Evolutionary conservation across 2,888 invertebrate genomes (phyloP).

Genomic region (Himalopsyche japonica): DNA sequence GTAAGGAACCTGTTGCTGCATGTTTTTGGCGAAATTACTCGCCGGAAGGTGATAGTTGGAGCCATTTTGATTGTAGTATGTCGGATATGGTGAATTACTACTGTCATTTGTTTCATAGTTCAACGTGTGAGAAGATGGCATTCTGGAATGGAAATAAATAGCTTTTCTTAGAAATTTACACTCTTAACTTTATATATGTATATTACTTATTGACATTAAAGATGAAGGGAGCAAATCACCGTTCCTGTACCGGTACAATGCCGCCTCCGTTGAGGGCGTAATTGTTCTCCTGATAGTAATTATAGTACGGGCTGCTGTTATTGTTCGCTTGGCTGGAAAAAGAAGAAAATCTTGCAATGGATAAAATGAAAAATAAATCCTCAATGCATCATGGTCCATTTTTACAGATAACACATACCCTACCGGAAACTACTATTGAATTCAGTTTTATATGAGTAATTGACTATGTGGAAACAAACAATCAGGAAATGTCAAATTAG

Average conservation of each 20-base stretch:
- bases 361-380: not conserved
- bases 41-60: conserved; percentile 26
- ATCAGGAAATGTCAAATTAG: too few relatives aligned
- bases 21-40: not conserved
- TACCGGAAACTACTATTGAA: too few relatives aligned
- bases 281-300: conserved; percentile 36
- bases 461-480: too few relatives aligned
- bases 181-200: not conserved
- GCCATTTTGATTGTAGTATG: conserved; percentile 30
- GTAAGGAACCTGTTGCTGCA: conserved; percentile 4
- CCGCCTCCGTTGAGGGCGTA: conserved; percentile 30
- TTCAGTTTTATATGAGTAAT: too few relatives aligned
- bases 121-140: conserved; percentile 25
- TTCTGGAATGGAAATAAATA: conserved; percentile 8
- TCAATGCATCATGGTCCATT: too few relatives aligned
- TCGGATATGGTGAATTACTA: conserved; percentile 23
- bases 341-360: not conserved
- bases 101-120: conserved; percentile 32
- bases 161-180: too few relatives aligned
- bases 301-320: conserved; percentile 32
- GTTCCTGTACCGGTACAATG: conserved; percentile 21
- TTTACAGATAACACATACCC: too few relatives aligned
- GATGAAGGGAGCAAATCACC: conserved; percentile 15
- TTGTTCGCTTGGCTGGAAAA: conserved; percentile 32
- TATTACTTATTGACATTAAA: not conserved